A percentile compares a stretch with the other conserved stretches of the same genome.
These are phyloP conservation scores for Charaxes varanes DNA, from an alignment of 1,140 invertebrate species.

Conservation along the genomic window DNA sequence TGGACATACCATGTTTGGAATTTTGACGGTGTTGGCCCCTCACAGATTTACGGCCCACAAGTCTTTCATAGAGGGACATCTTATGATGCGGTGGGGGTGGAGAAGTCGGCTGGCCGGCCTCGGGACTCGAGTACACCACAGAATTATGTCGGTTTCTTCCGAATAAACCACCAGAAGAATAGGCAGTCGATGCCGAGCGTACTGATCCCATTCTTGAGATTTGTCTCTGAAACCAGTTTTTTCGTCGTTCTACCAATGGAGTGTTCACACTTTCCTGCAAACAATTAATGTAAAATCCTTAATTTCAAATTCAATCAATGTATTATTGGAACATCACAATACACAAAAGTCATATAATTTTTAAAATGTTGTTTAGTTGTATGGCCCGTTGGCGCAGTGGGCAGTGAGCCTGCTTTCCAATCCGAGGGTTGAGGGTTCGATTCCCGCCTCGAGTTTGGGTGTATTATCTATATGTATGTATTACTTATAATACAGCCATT, in stretches of 20 bases:
- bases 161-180: constrained; percentile 87
- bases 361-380: too few species aligned
- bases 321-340: too few species aligned
- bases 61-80: constrained; percentile 86
- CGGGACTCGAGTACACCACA: constrained; percentile 85
- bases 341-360: too few species aligned
- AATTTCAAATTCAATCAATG: too few species aligned
- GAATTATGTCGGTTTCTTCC: constrained; percentile 81
- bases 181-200: constrained; percentile 86
- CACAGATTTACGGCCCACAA: constrained; percentile 86
- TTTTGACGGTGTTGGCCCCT: constrained; percentile 78
- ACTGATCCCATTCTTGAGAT: constrained; percentile 88
- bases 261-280: constrained; percentile 90
- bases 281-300: constrained; percentile 1
- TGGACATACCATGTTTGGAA: constrained; percentile 76
- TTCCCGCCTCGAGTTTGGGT: too few species aligned
- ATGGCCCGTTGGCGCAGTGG: too few species aligned
- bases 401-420: too few species aligned
- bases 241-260: constrained; percentile 86
- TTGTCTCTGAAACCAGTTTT: constrained; percentile 90
- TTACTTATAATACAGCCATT: too few species aligned
- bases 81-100: constrained; percentile 76
- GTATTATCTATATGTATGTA: too few species aligned
- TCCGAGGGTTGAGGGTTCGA: too few species aligned
- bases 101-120: constrained; percentile 75